Percentiles rank a stretch among this genome's conserved stretches.
These are phyloP conservation scores for Galeopterus variegatus DNA, from an alignment of 2,113 vertebrate genomes.

Conservation along the genomic window DNA sequence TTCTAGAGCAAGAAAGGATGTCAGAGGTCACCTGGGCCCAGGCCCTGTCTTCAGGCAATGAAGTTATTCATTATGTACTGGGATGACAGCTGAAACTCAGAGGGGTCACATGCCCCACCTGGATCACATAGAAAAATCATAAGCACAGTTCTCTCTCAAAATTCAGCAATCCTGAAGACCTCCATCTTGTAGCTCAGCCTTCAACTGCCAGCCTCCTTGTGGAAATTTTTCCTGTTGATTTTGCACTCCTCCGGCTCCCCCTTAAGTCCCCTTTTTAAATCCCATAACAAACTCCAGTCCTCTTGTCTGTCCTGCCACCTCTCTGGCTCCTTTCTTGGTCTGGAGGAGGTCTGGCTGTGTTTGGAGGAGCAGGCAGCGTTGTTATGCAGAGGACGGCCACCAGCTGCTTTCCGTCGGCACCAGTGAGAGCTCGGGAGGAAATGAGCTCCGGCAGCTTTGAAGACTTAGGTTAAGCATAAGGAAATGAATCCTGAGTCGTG, in stretches of 20 bases:
- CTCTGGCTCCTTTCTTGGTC: neutral
- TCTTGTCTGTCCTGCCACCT: neutral
- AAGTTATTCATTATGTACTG: neutral
- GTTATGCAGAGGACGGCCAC: neutral
- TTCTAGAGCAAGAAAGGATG: conserved; percentile 9
- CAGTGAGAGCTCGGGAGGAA: neutral
- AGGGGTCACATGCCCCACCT: neutral
- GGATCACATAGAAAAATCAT: neutral
- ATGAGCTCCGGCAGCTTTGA: neutral
- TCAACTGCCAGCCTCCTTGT: neutral
- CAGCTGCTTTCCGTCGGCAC: neutral
- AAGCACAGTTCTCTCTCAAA: conserved; percentile 65
- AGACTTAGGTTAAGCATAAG: neutral
- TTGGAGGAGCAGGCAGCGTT: neutral
- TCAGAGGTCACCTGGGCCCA: neutral
- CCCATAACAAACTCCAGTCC: neutral
- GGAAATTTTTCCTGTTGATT: neutral
- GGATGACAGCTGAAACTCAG: neutral
- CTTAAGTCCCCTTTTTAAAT: neutral
- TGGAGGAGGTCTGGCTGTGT: neutral
- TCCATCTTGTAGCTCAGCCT: neutral
- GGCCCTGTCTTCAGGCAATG: neutral
- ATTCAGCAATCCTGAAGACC: neutral
- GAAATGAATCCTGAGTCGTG: conserved; percentile 25
- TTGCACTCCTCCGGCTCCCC: neutral